phyloP scores from a whole-genome alignment of 1,140 invertebrate genomes.

The Rhopalosiphum padi region DNA sequence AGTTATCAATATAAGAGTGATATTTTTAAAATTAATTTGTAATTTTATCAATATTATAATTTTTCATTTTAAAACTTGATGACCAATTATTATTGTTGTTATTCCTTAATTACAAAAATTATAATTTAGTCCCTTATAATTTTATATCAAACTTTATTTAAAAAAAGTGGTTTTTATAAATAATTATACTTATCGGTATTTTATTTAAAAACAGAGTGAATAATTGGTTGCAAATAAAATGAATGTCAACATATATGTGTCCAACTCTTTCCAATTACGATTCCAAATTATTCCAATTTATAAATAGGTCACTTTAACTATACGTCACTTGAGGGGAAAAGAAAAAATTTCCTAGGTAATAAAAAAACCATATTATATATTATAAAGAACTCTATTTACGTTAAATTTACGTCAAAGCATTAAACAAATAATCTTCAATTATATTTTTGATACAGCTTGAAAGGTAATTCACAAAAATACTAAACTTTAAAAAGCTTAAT shows the following conservation, averaged over 20 bases:
- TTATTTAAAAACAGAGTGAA: not conserved
- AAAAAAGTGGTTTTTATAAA: too few species aligned
- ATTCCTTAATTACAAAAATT: too few species aligned
- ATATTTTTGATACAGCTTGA: not conserved
- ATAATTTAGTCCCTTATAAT: too few species aligned
- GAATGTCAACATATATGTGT: not conserved
- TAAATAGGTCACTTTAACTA: not conserved
- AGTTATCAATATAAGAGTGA: not conserved
- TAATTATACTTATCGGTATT: not conserved
- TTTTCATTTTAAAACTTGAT: not conserved
- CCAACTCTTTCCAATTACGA: not conserved
- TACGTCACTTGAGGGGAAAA: not conserved
- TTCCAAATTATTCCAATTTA: not conserved
- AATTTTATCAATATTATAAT: not conserved
- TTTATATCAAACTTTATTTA: too few species aligned
- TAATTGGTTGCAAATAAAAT: not conserved
- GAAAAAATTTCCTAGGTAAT: not conserved
- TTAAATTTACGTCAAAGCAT: not conserved
- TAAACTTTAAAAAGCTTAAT: constrained; percentile 3
- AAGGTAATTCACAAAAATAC: not conserved
- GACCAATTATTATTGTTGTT: too few species aligned
- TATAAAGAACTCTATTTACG: not conserved
- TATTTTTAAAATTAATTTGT: not conserved
- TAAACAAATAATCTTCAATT: constrained; percentile 8
- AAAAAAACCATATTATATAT: not conserved